Evolutionary conservation across 2,888 invertebrate genomes (phyloP).

Genomic region (Apomyelois bistriatella): DNA sequence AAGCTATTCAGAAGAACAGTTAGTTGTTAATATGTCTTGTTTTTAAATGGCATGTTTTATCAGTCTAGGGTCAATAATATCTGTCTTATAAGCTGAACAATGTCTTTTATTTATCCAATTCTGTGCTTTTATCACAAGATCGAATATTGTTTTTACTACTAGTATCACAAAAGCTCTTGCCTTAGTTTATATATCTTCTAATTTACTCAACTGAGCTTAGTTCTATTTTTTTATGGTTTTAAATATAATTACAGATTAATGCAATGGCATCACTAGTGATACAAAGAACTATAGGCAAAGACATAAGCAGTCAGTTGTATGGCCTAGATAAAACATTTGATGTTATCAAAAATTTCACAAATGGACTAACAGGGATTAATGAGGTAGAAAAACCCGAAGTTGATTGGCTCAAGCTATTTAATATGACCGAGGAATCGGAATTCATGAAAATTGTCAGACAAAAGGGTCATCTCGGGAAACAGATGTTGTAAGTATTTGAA

Average conservation of each 20-base stretch:
- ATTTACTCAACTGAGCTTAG: no score
- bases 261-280: conserved; percentile 66
- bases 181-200: no score
- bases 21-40: no score
- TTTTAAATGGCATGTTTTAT: no score
- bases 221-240: no score
- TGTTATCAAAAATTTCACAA: conserved; percentile 51
- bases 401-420: conserved; percentile 50
- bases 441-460: conserved; percentile 43
- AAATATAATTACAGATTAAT: conserved; percentile 56
- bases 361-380: conserved; percentile 37
- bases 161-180: no score
- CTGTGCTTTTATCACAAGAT: no score
- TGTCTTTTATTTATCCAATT: no score
- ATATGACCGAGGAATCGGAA: conserved; percentile 41
- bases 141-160: no score
- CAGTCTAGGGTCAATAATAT: no score
- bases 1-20: no score
- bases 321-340: conserved; percentile 54
- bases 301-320: conserved; percentile 55
- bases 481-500: conserved; percentile 55
- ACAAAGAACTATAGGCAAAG: conserved; percentile 67
- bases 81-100: no score
- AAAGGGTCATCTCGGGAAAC: conserved; percentile 51
- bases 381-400: conserved; percentile 26